Percentiles rank a stretch among this genome's conserved stretches.
These are phyloP conservation scores for Trogon melanurus DNA, from an alignment of 2,113 vertebrate genomes.

Conservation along the genomic window DNA sequence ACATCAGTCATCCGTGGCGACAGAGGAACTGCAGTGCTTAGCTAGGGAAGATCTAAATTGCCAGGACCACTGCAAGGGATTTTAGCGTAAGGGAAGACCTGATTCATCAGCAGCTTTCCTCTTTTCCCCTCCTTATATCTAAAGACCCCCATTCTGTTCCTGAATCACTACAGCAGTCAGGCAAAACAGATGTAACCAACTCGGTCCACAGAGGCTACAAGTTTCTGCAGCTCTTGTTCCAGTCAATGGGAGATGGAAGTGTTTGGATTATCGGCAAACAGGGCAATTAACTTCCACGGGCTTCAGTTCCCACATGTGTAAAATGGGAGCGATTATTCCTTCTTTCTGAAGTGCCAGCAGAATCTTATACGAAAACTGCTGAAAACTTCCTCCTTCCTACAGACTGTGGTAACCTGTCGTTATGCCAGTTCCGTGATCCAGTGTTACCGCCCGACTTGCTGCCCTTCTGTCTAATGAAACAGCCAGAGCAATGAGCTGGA, in stretches of 20 bases:
- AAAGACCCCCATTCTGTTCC: not conserved
- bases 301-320: not conserved
- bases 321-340: not conserved
- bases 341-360: not conserved
- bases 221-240: not conserved
- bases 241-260: not conserved
- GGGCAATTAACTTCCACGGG: not conserved
- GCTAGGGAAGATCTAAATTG: not conserved
- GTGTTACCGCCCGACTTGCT: not conserved
- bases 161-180: not conserved
- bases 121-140: not conserved
- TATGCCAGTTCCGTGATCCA: not conserved
- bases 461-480: not conserved
- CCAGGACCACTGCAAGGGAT: not conserved
- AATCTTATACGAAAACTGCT: not conserved
- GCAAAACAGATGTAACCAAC: not conserved
- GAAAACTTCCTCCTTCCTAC: not conserved
- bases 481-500: not conserved
- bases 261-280: not conserved
- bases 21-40: not conserved
- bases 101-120: not conserved
- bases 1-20: not conserved
- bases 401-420: not conserved
- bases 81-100: not conserved
- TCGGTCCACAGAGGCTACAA: not conserved